Evolutionary conservation across 2,113 vertebrate genomes (phyloP).

Genomic region (Leucosticte australis): DNA sequence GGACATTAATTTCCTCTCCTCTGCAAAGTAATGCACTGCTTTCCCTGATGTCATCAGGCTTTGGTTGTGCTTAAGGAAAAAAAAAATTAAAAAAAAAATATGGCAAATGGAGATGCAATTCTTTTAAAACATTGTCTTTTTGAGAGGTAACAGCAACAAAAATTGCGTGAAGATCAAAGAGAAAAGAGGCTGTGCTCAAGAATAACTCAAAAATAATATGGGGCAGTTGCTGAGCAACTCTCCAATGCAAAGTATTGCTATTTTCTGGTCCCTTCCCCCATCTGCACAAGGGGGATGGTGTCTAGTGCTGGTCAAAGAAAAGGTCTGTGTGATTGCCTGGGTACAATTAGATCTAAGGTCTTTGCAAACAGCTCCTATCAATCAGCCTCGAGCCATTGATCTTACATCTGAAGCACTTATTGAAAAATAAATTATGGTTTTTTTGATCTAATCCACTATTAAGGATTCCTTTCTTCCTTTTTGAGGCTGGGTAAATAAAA

Average conservation of each 20-base stretch:
- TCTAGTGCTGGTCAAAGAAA: neutral
- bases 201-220: neutral
- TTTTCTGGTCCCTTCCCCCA: neutral
- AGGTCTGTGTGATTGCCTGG: neutral
- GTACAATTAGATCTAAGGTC: slow-evolving; percentile 20
- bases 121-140: neutral
- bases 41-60: neutral
- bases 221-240: slow-evolving; percentile 47
- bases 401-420: slow-evolving; percentile 53
- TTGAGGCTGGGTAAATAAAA: slow-evolving; percentile 18
- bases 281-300: neutral
- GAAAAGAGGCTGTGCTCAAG: neutral
- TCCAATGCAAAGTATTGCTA: neutral
- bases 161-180: slow-evolving; percentile 42
- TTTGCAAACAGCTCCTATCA: slow-evolving; percentile 29
- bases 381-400: slow-evolving; percentile 36
- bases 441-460: slow-evolving; percentile 44
- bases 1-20: neutral
- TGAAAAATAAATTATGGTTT: slow-evolving; percentile 22
- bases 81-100: neutral
- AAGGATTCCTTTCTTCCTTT: neutral
- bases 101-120: slow-evolving; percentile 31
- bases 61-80: neutral
- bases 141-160: slow-evolving; percentile 15
- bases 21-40: neutral